Evolutionary conservation across 2,888 invertebrate genomes (phyloP), one percentile per base, ranked within the genome.

Genomic region (Campaea margaritaria): DNA sequence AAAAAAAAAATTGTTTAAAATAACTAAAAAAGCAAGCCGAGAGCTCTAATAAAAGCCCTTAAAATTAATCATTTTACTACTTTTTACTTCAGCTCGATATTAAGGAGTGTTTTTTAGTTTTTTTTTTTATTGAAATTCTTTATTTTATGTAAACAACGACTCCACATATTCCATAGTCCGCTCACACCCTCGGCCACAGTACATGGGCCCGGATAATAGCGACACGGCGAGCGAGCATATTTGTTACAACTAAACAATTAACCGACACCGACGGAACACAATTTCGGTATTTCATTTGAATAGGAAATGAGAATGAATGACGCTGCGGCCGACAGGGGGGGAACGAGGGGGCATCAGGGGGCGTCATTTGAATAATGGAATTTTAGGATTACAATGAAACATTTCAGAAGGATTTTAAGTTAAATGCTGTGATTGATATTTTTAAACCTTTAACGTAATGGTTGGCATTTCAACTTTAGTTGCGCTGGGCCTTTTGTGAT

Each of bases 181-280:
- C 69, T 65, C 7, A 31, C 31, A 31, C 31, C 69, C 54, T 68
- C 61, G 72, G 73, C 71, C 61, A 65, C 75, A 73, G 60, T 39
- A 61, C 56, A 45, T 71, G 67, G 59, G n/a, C 59, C 54, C 70
- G 68, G 64, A 80, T 78, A 80, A 79, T 72, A 56, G 65, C 69
- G 73, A 65, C 57, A 74, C 74, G 75, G 51, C 48, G 58, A 60
- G 45, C 67, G 74, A 66, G 46, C 73, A 72, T 70, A 69, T 53
- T 66, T 62, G 67, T 64, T 62, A 64, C 63, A 68, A 67, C 75
- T 70, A 74, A 72, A 68, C 65, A 60, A 69, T 65, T 64, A 67
- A 69, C 65, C 65, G 59, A 65, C 69, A 43, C 53, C 52, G 27
- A 50, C 21, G 34, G 63, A 58, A 59, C 59, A 59, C 38, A 51